Evolutionary conservation across 2,113 vertebrate genomes (phyloP).

Genomic region (Trematocara marginatum): DNA sequence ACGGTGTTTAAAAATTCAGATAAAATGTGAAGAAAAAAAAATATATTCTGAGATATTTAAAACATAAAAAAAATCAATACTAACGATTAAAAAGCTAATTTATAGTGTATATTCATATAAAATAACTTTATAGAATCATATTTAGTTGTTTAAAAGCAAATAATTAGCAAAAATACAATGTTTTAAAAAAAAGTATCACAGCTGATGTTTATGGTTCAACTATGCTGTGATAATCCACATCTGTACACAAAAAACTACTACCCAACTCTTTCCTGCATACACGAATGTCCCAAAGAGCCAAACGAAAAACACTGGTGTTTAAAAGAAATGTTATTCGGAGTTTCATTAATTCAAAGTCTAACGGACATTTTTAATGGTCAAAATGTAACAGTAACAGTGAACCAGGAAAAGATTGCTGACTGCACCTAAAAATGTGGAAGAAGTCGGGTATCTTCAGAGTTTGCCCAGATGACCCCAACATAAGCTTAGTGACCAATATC

Average conservation of each 20-base stretch:
- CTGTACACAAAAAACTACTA: neutral
- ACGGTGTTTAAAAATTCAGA: neutral
- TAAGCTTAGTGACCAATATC: neutral
- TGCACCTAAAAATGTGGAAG: neutral
- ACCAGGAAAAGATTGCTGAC: fast-evolving
- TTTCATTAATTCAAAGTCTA: neutral
- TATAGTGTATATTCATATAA: neutral
- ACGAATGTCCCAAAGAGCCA: neutral
- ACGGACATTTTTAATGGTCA: neutral
- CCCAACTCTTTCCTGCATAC: neutral
- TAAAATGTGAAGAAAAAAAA: neutral
- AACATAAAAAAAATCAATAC: neutral
- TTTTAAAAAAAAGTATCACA: fast-evolving
- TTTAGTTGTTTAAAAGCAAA: neutral
- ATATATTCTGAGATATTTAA: no score
- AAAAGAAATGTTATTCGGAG: neutral
- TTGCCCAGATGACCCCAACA: neutral
- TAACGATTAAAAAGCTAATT: neutral
- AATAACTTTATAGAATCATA: neutral
- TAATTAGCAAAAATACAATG: neutral
- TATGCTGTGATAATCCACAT: neutral
- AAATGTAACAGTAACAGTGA: neutral
- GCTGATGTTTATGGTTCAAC: neutral
- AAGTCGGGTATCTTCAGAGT: neutral
- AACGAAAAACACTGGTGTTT: neutral